phyloP scores from a whole-genome alignment of 1,140 invertebrate genomes.

The Rhyacophila brunnea region DNA sequence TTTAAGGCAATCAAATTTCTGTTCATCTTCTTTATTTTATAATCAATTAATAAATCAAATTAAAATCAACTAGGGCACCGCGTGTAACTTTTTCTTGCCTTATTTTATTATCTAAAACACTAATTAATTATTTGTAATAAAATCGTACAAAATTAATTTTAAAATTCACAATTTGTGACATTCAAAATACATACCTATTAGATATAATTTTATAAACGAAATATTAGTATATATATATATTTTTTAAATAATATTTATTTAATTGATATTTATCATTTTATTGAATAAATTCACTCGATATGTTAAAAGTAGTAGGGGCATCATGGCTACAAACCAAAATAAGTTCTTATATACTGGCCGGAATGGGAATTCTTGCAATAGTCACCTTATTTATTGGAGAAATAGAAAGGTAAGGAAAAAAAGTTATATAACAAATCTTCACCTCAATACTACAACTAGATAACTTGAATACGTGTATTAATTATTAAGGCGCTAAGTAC shows the following conservation, averaged over 20 bases:
- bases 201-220: slow-evolving; percentile 2
- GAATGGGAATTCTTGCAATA: slow-evolving; percentile 65
- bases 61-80: no score
- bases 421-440: no score
- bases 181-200: slow-evolving; percentile 16
- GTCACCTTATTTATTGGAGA: slow-evolving; percentile 66
- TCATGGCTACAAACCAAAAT: slow-evolving; percentile 75
- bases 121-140: background rate
- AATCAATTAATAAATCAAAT: slow-evolving; percentile 32
- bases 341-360: slow-evolving; percentile 66
- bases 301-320: slow-evolving; percentile 76
- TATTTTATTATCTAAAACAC: no score
- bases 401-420: slow-evolving; percentile 58
- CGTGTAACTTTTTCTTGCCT: background rate
- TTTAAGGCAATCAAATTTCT: slow-evolving; percentile 56
- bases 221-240: background rate
- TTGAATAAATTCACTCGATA: slow-evolving; percentile 42
- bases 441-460: no score
- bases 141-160: background rate
- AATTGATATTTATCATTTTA: slow-evolving; percentile 21
- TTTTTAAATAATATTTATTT: slow-evolving; percentile 7
- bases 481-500: no score
- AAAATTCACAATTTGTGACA: slow-evolving; percentile 15
- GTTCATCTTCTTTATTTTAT: slow-evolving; percentile 54
- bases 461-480: no score